Evolutionary conservation across 2,113 vertebrate species (phyloP), one percentile per base, ranked within the genome.

Genomic region (Microtus montanus): DNA sequence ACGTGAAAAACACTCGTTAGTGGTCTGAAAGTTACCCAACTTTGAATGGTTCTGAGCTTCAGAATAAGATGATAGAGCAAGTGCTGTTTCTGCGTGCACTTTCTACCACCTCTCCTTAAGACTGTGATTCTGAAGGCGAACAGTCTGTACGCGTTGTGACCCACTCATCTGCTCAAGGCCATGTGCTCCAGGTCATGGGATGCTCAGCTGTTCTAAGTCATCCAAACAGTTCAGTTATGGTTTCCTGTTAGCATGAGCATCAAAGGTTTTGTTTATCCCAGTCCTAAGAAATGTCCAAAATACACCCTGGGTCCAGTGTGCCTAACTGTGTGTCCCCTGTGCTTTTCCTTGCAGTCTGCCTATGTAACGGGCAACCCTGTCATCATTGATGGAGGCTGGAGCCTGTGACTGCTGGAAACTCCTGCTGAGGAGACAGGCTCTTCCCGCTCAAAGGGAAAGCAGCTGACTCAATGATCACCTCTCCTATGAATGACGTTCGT

Each of bases 351-450:
- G 90, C 98, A 99, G 99, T 99, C 99, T 41, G 98, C 99, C 90
- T 99, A 99, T 6, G 78, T 99, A 88, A 99, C 99, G 1, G 99
- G 99, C 28, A 99, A 99, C 6, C 98, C 99, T 93, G 98, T 99
- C 15, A 97, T 99, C 98, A 99, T 99, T 26, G 99, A 99, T 95
- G 99, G 99, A 98, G 99, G 99, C 93, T 99, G 99, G 99, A 99
- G 99, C 80, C 97, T 99, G 92, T 99, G 97, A 99, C 10, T 90
- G n/a, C 92, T 44, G 47, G 19, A 41, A n/a, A 52, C 44, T 14
- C 52, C 35, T 9, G 7, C 66, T n/a, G 86, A 63, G 49, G 90
- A 93, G 84, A 30, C 92, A 9, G 86, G 19, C 10, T 33, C 52
- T 92, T 90, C 66, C 47, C 19, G 20, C 2, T 14, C 44, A 74